Evolutionary conservation across 2,888 invertebrate species (phyloP), one percentile per base, ranked within the genome.

Genomic region (Dendrolimus houi): DNA sequence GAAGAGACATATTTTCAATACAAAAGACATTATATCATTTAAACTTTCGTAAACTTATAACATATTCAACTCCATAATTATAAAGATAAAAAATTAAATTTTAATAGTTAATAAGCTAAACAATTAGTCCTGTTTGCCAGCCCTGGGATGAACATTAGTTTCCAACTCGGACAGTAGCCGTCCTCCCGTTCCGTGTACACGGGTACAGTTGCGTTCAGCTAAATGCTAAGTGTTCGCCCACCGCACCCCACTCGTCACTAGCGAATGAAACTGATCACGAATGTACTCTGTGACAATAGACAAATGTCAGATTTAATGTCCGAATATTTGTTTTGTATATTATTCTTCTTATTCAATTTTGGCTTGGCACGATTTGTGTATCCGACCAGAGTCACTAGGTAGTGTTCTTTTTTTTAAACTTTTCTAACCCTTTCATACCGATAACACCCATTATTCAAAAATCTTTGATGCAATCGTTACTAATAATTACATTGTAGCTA

Each of bases 61-160:
- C 17, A 3, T 47, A 47, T 9, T 1, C 47, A 47, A 42, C 47
- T 10, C 9, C 10, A 7, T 47, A 47, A 47, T 10, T 47, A 47
- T 10, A 47, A 10, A 7, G 10, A 3, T 47, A 47, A 47, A 47
- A 47, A 10, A 47, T 47, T 1, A 10, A 1, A 47, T 10, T 47
- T 47, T 9, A 47, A 9, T 47, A 10, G 47, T 47, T 47, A 47
- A 10, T 10, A 47, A 47, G 10, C 42, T 9, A 42, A 47, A 47
- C 57, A 52, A 60, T 57, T 60, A 61, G 58, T 55, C 9, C 40
- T 53, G 7, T 54, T 55, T 59, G 72, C 41, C 80, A 83, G 55
- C 85, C 86, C 86, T 85, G 66, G 12, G n/a, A 7, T 60, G 52
- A 65, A 66, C 79, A 75, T 79, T 81, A 82, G 81, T 85, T 83